phyloP scores from a whole-genome alignment of 1,140 invertebrate genomes.

The Nymphalis io region DNA sequence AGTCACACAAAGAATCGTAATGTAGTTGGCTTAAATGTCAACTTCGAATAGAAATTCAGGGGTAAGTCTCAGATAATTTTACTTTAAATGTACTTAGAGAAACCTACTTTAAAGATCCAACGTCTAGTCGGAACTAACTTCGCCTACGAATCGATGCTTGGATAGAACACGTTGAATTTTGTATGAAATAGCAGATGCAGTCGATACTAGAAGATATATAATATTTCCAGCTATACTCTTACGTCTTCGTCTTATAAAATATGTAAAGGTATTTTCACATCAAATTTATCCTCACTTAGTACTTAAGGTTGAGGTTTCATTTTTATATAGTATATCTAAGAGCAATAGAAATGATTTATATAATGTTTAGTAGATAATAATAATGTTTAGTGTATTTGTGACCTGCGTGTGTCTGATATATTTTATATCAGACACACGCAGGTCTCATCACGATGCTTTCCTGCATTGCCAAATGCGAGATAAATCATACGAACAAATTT shows the following conservation, averaged over 20 bases:
- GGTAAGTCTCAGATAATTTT: slow-evolving; percentile 5
- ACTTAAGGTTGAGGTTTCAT: neutral
- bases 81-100: neutral
- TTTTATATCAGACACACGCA: too few species aligned
- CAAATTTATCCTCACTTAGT: slow-evolving; percentile 18
- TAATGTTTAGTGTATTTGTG: too few species aligned
- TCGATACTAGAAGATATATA: slow-evolving; percentile 37
- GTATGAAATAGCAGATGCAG: slow-evolving; percentile 51
- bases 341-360: too few species aligned
- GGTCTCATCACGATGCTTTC: too few species aligned
- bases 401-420: too few species aligned
- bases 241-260: slow-evolving; percentile 38
- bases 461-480: too few species aligned
- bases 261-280: slow-evolving; percentile 32
- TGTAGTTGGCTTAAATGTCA: slow-evolving; percentile 1
- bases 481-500: too few species aligned
- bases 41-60: neutral
- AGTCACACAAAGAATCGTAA: too few species aligned
- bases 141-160: slow-evolving; percentile 32
- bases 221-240: slow-evolving; percentile 42
- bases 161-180: slow-evolving; percentile 48
- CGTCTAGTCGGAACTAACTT: slow-evolving; percentile 13
- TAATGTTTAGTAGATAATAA: too few species aligned
- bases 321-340: neutral
- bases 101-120: neutral